phyloP scores from a whole-genome alignment of 2,797 vertebrate genomes.

The Orestias chungarensis region DNA sequence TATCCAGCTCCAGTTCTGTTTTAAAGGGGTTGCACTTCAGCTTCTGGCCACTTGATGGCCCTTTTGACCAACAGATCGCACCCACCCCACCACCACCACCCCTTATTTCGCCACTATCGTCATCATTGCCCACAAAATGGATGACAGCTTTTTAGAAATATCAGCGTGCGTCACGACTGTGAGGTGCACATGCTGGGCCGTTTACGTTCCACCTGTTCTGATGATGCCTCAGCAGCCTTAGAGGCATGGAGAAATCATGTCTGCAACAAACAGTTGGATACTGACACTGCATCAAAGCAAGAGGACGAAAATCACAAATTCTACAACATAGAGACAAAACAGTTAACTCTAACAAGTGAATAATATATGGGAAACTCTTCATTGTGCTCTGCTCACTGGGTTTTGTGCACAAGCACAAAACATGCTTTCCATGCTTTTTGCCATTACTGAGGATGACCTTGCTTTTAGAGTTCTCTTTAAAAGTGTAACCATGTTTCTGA shows the following conservation, averaged over 20 bases:
- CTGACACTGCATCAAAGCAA: slow-evolving; percentile 45
- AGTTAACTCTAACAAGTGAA: slow-evolving; percentile 26
- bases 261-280: slow-evolving; percentile 43
- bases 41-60: slow-evolving; percentile 77
- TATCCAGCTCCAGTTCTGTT: slow-evolving; percentile 2
- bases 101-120: slow-evolving; percentile 58
- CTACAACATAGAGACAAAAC: slow-evolving; percentile 40
- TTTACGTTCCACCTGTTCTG: slow-evolving; percentile 81
- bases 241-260: slow-evolving; percentile 55
- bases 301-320: slow-evolving; percentile 32
- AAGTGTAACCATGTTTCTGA: neutral
- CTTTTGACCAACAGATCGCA: slow-evolving; percentile 72
- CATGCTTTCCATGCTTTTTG: neutral
- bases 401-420: neutral
- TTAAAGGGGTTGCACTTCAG: slow-evolving; percentile 59
- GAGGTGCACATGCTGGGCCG: slow-evolving; percentile 79
- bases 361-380: neutral
- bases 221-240: slow-evolving; percentile 77
- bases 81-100: slow-evolving; percentile 14
- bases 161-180: slow-evolving; percentile 82
- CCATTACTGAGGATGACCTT: neutral
- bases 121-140: slow-evolving; percentile 84
- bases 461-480: neutral
- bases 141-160: slow-evolving; percentile 84
- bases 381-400: neutral